Base-by-base conservation (phyloP, 2,888 invertebrate species). In the Iselma pallidipennis region DNA sequence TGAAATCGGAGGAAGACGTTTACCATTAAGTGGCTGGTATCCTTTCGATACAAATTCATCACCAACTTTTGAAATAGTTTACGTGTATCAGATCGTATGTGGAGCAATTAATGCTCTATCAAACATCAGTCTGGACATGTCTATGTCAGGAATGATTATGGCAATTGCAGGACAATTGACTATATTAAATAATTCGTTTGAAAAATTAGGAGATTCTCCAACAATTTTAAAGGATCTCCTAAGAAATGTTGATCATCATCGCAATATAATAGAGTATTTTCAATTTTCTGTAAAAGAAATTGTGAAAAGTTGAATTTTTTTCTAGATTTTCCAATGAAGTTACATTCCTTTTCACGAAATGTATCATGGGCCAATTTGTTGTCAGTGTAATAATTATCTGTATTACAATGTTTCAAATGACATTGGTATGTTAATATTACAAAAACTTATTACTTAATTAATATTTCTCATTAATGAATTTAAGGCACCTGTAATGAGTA, bases 81-180 rank as follows among this genome's bases (percentile, higher is more conserved):
- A 82, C 70, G 61, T 76, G 0, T 85, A 86, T 67, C 85, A 86
- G 71, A 79, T 83, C 1, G 69, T 79, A 0, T 83, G 83, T 0
- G 77, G 85, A 9, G 74, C 78, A 31, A 70, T 84, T 19, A 83
- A 83, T 0, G 86, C 84, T 0, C 77, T 77, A 57, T 78, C 84
- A 57, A 86, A 86, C 73, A 81, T 86, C 1, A 80, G 81, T 63
- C 82, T 85, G 63, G 86, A 72, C 51, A 63, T 64, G 14, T 59
- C 68, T 14, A 66, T 72, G 45, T 64, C 72, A 48, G 68, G 69
- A 12, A 28, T 28, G 6, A 57, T 63, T 21, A 71, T 71, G 67
- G 62, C 63, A 9, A 61, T 68, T 23, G 64, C 59, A 60, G 84
- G 83, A 33, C 82, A 85, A 21, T 71, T 86, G 49, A 78, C 77